phyloP scores from a whole-genome alignment of 2,888 invertebrate species.

The Drosophila birchii region DNA sequence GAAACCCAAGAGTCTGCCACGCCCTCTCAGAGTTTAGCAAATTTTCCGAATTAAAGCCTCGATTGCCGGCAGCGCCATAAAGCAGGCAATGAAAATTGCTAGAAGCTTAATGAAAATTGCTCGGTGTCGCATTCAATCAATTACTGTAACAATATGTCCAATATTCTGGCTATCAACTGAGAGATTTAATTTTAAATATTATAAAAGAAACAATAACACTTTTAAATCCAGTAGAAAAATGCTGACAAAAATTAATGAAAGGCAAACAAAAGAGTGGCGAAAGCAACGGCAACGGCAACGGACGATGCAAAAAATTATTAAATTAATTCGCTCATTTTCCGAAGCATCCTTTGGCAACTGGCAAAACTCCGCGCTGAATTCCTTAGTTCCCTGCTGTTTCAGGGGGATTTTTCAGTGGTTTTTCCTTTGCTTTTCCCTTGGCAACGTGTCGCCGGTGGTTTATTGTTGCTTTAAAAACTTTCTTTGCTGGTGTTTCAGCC shows the following conservation, averaged over 20 bases:
- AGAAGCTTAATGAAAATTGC: conserved; percentile 4
- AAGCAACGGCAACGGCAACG: background rate
- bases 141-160: conserved; percentile 19
- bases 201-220: background rate
- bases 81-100: conserved; percentile 58
- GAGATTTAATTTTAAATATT: conserved; percentile 13
- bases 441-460: conserved; percentile 22
- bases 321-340: conserved; percentile 39
- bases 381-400: conserved; percentile 21
- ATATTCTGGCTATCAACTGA: background rate
- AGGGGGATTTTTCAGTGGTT: conserved; percentile 31
- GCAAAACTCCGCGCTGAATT: conserved; percentile 14
- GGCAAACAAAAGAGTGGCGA: conserved; percentile 16
- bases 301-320: conserved; percentile 30
- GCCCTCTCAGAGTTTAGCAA: conserved; percentile 39
- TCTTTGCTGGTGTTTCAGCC: conserved; percentile 28
- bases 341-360: conserved; percentile 8
- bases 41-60: conserved; percentile 22
- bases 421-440: conserved; percentile 9
- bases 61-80: conserved; percentile 38
- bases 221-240: conserved; percentile 1
- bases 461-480: conserved; percentile 32
- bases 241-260: conserved; percentile 35
- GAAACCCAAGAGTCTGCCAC: conserved; percentile 34
- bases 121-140: conserved; percentile 37